A percentile compares a stretch with the other conserved stretches of the same genome.
Evolutionary conservation across 2,113 vertebrate genomes (phyloP).

Genomic region (Lepidothrix coronata): DNA sequence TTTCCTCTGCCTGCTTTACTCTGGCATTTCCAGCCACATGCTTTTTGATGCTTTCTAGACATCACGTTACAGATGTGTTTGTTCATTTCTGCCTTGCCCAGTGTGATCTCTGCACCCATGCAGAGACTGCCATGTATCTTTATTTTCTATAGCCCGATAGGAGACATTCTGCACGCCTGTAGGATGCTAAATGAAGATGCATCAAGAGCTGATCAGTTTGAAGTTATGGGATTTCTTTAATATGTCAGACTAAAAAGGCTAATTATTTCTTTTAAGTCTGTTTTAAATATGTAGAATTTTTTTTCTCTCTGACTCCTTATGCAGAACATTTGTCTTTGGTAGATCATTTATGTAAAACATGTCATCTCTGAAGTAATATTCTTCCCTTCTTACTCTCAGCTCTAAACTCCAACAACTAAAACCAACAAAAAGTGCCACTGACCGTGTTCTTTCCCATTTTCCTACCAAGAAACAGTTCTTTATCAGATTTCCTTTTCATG

Average conservation of each 20-base stretch:
- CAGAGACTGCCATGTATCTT: background rate
- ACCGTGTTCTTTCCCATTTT: background rate
- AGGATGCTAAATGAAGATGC: background rate
- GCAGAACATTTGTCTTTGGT: background rate
- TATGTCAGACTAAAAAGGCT: background rate
- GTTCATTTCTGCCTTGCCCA: background rate
- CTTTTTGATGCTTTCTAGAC: background rate
- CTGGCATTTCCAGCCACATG: background rate
- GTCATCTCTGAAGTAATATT: background rate
- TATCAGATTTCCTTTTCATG: background rate
- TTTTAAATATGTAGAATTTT: background rate
- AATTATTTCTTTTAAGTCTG: background rate
- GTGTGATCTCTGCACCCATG: background rate
- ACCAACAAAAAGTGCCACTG: background rate
- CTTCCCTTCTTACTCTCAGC: background rate
- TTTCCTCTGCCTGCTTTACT: background rate
- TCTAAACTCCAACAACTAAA: background rate
- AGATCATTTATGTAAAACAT: background rate
- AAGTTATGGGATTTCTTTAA: background rate
- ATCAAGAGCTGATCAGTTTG: background rate
- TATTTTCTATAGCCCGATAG: background rate
- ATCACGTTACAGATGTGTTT: fast-evolving
- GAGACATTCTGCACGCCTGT: background rate
- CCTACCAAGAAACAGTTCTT: background rate
- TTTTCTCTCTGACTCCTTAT: background rate